A percentile compares a stretch with the other conserved stretches of the same genome.
Conservation (phyloP, 2,113 vertebrate species). For the Ariopsis seemanni region DNA sequence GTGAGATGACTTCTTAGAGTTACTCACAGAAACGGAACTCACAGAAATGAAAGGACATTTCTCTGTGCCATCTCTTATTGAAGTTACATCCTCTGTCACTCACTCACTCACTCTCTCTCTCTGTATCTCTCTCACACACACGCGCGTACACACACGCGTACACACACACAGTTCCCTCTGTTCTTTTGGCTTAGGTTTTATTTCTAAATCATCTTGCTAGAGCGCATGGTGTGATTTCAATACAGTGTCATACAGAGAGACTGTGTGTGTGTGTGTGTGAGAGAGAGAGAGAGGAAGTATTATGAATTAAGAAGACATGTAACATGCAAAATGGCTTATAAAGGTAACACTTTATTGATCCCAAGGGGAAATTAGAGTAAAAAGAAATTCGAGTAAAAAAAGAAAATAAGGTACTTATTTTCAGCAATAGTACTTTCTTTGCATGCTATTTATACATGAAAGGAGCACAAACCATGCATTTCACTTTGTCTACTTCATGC, state of each 20-base stretch:
- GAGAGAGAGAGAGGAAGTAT: background rate
- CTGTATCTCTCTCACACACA: background rate
- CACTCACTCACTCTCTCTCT: background rate
- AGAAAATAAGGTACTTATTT: background rate
- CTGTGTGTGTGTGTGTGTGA: background rate
- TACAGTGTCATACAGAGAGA: slow-evolving; percentile 5
- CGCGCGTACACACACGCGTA: background rate
- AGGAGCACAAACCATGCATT: background rate
- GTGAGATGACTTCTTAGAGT: slow-evolving; percentile 1
- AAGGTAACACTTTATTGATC: background rate
- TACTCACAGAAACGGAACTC: background rate
- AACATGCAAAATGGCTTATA: background rate
- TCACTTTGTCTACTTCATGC: background rate
- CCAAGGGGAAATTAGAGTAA: background rate
- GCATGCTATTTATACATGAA: background rate
- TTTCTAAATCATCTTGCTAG: slow-evolving; percentile 35
- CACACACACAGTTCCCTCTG: slow-evolving; percentile 24
- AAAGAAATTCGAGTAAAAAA: background rate
- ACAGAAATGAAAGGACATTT: slow-evolving; percentile 3
- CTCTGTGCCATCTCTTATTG: slow-evolving; percentile 15
- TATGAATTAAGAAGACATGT: background rate
- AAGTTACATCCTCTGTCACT: background rate
- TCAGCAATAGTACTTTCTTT: background rate
- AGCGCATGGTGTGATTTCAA: slow-evolving; percentile 7
- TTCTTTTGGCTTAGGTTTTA: slow-evolving; percentile 35